Conservation (phyloP, 1,140 invertebrate species). For the Varroa destructor region DNA sequence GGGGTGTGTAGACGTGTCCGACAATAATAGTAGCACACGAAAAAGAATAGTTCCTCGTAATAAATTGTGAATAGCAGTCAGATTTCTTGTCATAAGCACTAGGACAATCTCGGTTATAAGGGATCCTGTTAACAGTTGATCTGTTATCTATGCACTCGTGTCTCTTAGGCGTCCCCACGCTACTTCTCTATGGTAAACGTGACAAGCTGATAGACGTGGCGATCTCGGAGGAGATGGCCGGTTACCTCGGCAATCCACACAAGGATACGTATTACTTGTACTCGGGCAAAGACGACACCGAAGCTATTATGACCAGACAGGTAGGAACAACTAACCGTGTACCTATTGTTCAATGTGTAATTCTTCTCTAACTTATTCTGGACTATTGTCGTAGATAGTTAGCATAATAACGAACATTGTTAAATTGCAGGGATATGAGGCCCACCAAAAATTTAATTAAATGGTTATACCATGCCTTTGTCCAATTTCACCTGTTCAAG, state of each 20-base stretch:
- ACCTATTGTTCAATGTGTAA: too few species aligned
- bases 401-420: too few species aligned
- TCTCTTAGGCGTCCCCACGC: neutral
- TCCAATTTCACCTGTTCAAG: too few species aligned
- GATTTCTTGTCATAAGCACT: neutral
- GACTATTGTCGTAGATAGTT: too few species aligned
- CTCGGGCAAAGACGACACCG: conserved; percentile 7
- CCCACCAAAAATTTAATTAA: too few species aligned
- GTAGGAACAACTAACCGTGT: neutral
- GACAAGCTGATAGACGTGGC: conserved; percentile 21
- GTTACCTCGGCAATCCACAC: conserved; percentile 14
- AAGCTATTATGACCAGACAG: neutral
- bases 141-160: too few species aligned
- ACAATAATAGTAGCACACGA: neutral
- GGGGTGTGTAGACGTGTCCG: neutral
- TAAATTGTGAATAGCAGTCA: neutral
- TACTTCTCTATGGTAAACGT: conserved; percentile 14
- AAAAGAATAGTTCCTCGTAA: neutral
- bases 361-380: too few species aligned
- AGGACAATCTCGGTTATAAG: too few species aligned
- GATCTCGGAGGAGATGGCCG: conserved; percentile 21
- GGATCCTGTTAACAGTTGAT: too few species aligned
- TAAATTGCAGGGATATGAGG: too few species aligned
- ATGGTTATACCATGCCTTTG: too few species aligned
- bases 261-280: conserved; percentile 22